These are phyloP conservation scores for Plectrocnemia conspersa DNA, from an alignment of 1,140 invertebrate genomes.

Conservation along the genomic window DNA sequence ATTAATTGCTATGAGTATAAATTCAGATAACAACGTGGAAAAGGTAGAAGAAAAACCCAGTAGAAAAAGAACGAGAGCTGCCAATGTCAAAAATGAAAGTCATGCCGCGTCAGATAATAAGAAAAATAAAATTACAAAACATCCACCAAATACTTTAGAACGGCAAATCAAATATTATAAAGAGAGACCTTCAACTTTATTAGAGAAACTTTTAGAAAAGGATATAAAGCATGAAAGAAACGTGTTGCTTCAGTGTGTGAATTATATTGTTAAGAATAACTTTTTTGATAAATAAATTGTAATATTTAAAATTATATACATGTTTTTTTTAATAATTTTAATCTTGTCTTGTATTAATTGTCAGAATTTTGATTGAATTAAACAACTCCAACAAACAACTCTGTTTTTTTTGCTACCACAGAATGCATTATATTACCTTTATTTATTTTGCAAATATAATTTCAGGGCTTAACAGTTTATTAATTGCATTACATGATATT, in stretches of 20 bases:
- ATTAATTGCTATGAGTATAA: constrained; percentile 20
- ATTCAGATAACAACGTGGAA: constrained; percentile 18
- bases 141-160: constrained; percentile 34
- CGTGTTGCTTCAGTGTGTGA: constrained; percentile 68
- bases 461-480: too few relatives aligned
- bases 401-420: too few relatives aligned
- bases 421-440: too few relatives aligned
- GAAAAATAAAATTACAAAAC: constrained; percentile 33
- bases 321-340: too few relatives aligned
- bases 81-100: constrained; percentile 28
- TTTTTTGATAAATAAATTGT: constrained; percentile 53
- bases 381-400: too few relatives aligned
- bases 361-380: too few relatives aligned
- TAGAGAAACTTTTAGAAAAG: constrained; percentile 57
- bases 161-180: constrained; percentile 19
- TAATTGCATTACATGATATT: too few relatives aligned
- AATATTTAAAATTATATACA: too few relatives aligned
- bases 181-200: constrained; percentile 45
- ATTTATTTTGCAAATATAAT: too few relatives aligned
- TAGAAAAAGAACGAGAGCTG: constrained; percentile 26
- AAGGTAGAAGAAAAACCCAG: neutral
- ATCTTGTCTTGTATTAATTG: too few relatives aligned
- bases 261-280: constrained; percentile 65
- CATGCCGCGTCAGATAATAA: constrained; percentile 21
- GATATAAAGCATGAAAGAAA: constrained; percentile 70